Evolutionary conservation across 2,888 invertebrate species (phyloP).

Genomic region (Pyrochroa serraticornis): DNA sequence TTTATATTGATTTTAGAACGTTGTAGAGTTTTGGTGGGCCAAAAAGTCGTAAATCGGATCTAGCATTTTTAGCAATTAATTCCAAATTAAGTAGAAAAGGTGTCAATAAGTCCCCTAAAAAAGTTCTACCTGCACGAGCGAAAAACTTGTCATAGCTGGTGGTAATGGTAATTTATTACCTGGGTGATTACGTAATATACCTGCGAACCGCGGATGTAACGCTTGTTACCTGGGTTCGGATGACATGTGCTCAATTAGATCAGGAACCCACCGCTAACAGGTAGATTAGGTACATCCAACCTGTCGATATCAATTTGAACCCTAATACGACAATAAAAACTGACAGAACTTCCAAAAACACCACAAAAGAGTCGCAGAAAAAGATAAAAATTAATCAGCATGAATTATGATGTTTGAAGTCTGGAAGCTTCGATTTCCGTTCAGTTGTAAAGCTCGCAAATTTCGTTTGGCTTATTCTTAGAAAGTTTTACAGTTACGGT

Average conservation of each 20-base stretch:
- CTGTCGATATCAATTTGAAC: no score
- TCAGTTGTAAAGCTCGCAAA: no score
- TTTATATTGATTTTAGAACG: no score
- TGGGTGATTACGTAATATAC: constrained; percentile 37
- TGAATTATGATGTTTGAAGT: no score
- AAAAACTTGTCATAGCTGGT: constrained; percentile 37
- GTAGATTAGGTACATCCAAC: constrained; percentile 5
- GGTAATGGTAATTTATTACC: constrained; percentile 44
- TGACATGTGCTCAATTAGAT: constrained; percentile 29
- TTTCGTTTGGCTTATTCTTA: no score
- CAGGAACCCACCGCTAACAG: constrained; percentile 6
- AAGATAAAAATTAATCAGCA: no score
- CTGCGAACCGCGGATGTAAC: constrained; percentile 40
- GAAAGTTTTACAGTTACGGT: background rate
- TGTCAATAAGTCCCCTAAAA: constrained; percentile 5
- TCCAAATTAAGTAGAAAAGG: no score
- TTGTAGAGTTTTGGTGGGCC: no score
- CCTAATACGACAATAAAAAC: no score
- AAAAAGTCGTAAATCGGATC: background rate
- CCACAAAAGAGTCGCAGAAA: no score
- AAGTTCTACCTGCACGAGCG: constrained; percentile 9
- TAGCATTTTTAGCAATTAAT: background rate
- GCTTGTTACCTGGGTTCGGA: constrained; percentile 43
- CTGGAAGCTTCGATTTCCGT: no score
- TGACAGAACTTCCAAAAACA: no score